Conservation (phyloP, 2,888 invertebrate genomes). For the Esperia sulphurella region DNA sequence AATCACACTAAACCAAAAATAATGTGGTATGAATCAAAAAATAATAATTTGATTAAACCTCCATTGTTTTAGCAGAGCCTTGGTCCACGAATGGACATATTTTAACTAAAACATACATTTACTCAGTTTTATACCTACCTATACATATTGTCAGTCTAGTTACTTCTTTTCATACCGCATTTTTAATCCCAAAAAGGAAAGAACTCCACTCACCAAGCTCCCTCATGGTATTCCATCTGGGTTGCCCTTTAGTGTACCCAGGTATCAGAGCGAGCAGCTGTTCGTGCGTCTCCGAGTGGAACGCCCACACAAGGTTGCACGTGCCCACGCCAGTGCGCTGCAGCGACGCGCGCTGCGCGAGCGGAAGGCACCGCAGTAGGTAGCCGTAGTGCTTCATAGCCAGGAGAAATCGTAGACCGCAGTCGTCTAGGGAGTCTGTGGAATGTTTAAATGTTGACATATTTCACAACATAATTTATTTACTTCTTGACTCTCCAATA, state of each 20-base stretch:
- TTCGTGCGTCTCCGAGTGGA: constrained; percentile 98
- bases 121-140: too few relatives aligned
- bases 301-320: constrained; percentile 98
- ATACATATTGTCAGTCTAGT: too few relatives aligned
- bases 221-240: constrained; percentile 93
- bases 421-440: constrained; percentile 94
- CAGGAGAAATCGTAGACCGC: constrained; percentile 95
- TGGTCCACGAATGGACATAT: too few relatives aligned
- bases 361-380: constrained; percentile 93
- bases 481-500: too few relatives aligned
- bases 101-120: too few relatives aligned
- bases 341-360: constrained; percentile 91
- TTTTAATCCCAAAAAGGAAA: too few relatives aligned
- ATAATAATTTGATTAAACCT: too few relatives aligned
- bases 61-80: too few relatives aligned
- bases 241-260: constrained; percentile 89
- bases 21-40: too few relatives aligned
- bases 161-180: too few relatives aligned
- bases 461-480: too few relatives aligned
- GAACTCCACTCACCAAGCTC: constrained; percentile 82
- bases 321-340: constrained; percentile 93
- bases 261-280: constrained; percentile 95
- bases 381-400: constrained; percentile 99
- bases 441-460: not conserved
- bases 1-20: too few relatives aligned